Conservation (phyloP, 2,797 vertebrate species). For the Danio jaintianensis region DNA sequence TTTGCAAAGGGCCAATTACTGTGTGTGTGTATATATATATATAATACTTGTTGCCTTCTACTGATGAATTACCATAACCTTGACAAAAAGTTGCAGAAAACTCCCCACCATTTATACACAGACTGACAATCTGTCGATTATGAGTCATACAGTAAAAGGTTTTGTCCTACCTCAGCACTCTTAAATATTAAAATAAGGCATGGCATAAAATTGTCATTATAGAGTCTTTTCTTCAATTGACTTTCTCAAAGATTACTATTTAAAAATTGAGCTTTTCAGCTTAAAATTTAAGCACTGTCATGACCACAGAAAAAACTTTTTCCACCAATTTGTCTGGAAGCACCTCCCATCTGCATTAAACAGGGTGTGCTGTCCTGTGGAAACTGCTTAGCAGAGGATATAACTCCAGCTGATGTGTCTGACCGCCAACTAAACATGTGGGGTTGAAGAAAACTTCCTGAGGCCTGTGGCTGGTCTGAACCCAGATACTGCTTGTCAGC, state of each 20-base stretch:
- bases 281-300: constrained; percentile 2
- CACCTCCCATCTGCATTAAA: constrained; percentile 10
- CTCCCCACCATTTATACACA: neutral
- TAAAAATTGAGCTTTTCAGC: constrained; percentile 4
- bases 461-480: neutral
- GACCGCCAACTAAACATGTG: constrained; percentile 32
- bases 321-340: constrained; percentile 21
- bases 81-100: neutral
- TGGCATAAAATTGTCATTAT: neutral
- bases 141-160: neutral
- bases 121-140: neutral
- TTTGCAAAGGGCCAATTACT: too few relatives aligned
- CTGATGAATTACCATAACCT: neutral
- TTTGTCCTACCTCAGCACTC: neutral
- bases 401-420: constrained; percentile 39
- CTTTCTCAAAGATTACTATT: constrained; percentile 7
- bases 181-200: neutral
- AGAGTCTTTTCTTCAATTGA: neutral
- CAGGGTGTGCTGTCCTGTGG: neutral
- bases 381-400: constrained; percentile 25
- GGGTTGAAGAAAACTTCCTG: constrained; percentile 15
- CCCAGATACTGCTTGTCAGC: constrained; percentile 35
- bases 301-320: constrained; percentile 18
- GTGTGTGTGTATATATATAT: too few relatives aligned
- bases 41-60: neutral